Conservation (phyloP, 2,113 vertebrate genomes). For the Cardinalis cardinalis region DNA sequence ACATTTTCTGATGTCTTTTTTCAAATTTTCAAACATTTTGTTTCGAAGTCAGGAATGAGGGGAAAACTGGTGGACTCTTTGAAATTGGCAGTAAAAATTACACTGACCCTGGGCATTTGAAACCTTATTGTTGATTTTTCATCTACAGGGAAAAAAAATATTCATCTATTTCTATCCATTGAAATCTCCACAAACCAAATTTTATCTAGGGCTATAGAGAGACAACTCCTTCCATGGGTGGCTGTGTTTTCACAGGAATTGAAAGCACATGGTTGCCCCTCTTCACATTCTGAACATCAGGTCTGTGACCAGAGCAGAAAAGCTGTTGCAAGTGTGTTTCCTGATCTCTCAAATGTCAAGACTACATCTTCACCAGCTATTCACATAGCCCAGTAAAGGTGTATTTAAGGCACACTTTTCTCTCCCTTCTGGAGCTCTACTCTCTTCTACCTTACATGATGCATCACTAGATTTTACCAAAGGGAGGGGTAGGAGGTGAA, state of each 20-base stretch:
- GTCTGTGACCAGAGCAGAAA: background rate
- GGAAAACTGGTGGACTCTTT: background rate
- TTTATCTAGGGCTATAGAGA: background rate
- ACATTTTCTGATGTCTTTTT: background rate
- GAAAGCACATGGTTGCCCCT: background rate
- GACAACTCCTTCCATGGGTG: background rate
- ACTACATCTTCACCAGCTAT: background rate
- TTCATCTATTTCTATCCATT: background rate
- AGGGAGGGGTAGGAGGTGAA: background rate
- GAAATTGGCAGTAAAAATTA: background rate
- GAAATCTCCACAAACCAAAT: background rate
- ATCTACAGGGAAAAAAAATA: background rate
- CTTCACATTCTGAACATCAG: background rate
- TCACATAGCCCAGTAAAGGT: background rate
- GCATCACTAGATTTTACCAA: background rate
- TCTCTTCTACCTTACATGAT: background rate
- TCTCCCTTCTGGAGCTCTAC: background rate
- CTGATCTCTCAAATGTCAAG: background rate
- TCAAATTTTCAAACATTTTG: background rate
- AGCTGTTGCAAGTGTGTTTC: background rate
- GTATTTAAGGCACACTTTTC: background rate
- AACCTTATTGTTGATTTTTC: background rate
- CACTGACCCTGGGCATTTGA: background rate
- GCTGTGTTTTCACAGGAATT: background rate
- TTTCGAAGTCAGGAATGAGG: background rate